Conservation (phyloP, 2,797 vertebrate genomes). For the Mus minutoides region DNA sequence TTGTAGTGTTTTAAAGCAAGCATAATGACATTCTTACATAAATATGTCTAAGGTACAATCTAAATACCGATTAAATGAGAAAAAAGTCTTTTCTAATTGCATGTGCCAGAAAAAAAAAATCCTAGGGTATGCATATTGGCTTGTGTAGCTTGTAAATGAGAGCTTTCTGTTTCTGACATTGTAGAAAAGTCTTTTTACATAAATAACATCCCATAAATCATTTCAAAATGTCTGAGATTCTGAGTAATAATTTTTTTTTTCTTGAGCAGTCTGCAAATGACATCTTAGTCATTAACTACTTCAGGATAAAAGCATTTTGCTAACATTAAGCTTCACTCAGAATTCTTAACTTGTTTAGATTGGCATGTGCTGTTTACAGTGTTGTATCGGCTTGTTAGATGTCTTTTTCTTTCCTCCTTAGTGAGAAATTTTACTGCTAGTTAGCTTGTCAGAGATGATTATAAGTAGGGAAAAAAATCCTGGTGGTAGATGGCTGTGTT, state of each 20-base stretch:
- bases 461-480: constrained; percentile 80
- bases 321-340: constrained; percentile 40
- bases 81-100: constrained; percentile 67
- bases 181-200: constrained; percentile 66
- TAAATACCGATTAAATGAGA: constrained; percentile 63
- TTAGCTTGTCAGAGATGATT: constrained; percentile 84
- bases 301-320: constrained; percentile 72
- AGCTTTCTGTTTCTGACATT: constrained; percentile 71
- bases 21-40: constrained; percentile 54
- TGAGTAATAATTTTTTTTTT: constrained; percentile 71
- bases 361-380: constrained; percentile 70
- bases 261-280: constrained; percentile 77
- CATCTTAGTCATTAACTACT: constrained; percentile 75
- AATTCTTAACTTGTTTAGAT: constrained; percentile 75
- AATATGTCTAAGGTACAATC: constrained; percentile 53
- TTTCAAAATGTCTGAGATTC: constrained; percentile 69
- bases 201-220: constrained; percentile 75
- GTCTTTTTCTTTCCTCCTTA: constrained; percentile 66
- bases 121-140: background rate
- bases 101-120: background rate
- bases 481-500: constrained; percentile 87
- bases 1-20: constrained; percentile 67
- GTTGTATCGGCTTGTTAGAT: constrained; percentile 67
- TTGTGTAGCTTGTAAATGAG: constrained; percentile 64
- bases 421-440: constrained; percentile 78